Base-by-base conservation (phyloP, 2,888 invertebrate genomes). In the Meliscaeva auricollis region DNA sequence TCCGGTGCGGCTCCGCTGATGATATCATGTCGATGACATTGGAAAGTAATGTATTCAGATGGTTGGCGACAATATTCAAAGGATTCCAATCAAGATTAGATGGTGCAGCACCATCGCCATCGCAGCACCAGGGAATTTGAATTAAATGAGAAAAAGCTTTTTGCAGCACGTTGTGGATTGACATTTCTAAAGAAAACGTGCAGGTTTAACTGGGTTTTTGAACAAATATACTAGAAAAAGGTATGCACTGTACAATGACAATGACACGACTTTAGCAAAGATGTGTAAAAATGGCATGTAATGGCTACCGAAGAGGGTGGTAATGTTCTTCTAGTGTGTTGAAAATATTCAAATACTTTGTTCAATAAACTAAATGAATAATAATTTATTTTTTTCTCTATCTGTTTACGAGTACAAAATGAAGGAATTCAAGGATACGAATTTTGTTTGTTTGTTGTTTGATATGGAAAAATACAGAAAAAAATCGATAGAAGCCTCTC, bases 21-120 rank as follows among this genome's bases (percentile, higher is more conserved):
- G 84, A 75, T 70, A 72, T 80, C 84, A 84, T 84, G 73, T 82
- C 44, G 70, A 44, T 70, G 73, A 46, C 54, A 75, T 80, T 66
- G 75, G 66, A 72, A 75, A 74, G 80, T 84, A 84, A 80, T 80
- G 66, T 76, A 84, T 80, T 84, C 84, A 80, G 70, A 75, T 75
- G 60, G 80, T 70, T 84, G 84, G 80, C 79, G 84, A 84, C 80
- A 72, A 75, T 84, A 80, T 80, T 83, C 79, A 83, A 79, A 79
- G 83, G 78, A 84, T 75, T 80, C 75, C 79, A 84, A 80, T 84
- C 80, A 64, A 80, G 75, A 80, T 84, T 75, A 79, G 60, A 75
- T 70, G 70, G 70, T 70, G 58, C 35, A 48, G 52, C 56, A 26
- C 32, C 32, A 3, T 2, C 56, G 66, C 20, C 73, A 74, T 3